Base-by-base conservation (phyloP, 2,888 invertebrate species). In the Pilophorus perplexus region DNA sequence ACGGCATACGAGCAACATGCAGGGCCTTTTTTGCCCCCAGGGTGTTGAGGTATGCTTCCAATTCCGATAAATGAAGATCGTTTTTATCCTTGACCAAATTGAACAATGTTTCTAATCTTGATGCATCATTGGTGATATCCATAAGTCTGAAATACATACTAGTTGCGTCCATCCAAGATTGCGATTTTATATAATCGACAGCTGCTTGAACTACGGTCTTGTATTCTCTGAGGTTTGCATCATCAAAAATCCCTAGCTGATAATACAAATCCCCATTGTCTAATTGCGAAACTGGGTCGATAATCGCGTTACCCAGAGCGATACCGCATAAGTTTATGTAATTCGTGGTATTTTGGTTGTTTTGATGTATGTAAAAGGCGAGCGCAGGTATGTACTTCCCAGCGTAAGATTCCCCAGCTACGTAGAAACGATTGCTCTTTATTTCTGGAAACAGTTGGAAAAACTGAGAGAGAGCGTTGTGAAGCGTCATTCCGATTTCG, bases 361-460 rank as follows among this genome's bases (percentile, higher is more conserved):
- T 76, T 1, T 73, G 70, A 71, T 83, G 82, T 69, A 85, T 84
- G 66, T 79, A 78, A 75, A 81, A 78, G 2, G 78, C 80, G 55
- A 83, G 73, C 1, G 80, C 75, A 37, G 82, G 81, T 65, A 80
- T 75, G 69, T 80, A 81, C 72, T 81, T 81, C 38, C 84, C 84
- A 44, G n/a, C n/a, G n/a, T n/a, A n/a, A n/a, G n/a, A n/a, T n/a
- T n/a, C n/a, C n/a, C n/a, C n/a, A n/a, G n/a, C 78, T 2, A 84
- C 78, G 71, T 79, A 85, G 73, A 86, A 83, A 0, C 80, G 79
- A 74, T 82, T 82, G 2, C 73, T 68, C 71, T 77, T 77, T 28
- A 82, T 77, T 66, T 81, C 73, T 0, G 82, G 81, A 74, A 85
- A 86, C 22, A 86, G 73, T 18, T 77, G 78, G 72, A 82, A 83